Base-by-base conservation (phyloP, 2,888 invertebrate genomes). In the Drosophila limbata region DNA sequence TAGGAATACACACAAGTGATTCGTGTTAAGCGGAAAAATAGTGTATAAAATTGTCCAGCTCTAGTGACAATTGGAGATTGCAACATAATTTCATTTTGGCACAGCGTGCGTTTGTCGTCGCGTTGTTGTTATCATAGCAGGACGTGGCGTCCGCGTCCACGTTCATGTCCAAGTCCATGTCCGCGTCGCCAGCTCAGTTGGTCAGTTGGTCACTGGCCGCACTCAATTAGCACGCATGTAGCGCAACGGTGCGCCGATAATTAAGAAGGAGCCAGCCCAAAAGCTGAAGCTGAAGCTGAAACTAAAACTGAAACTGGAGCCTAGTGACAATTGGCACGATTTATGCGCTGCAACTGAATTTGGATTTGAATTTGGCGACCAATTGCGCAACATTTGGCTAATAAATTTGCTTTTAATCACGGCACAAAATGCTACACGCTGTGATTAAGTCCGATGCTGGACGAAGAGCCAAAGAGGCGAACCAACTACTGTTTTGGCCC, bases 211-310 rank as follows among this genome's bases (percentile, higher is more conserved):
- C 80, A 82, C 57, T 69, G 62, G 67, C 70, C 68, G 82, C 82
- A 80, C 82, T 89, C 89, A 89, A 89, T 89, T 90, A 89, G 89
- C 89, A 89, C 89, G 89, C 89, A 89, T 89, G 89, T 89, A 81
- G 85, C 79, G 82, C 82, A 81, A 83, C 87, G 67, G 79, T 69
- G 84, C 71, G 69, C 40, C 72, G 88, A 88, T 88, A 85, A 88
- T 85, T 81, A 88, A 88, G 80, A 77, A 55, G 47, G 55, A 53
- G 60, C 21, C 48, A 45, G 31, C 37, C 48, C 17, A 42, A 48
- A 53, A 53, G 17, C 45, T 55, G 9, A 13, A 44, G 37, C 37
- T 48, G 1, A 15, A 55, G 19, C 31, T 44, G 31, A 9, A 61
- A 9, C 33, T 69, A 6, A 37, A 37, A n/a, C 37, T 37, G 37